A percentile compares a stretch with the other conserved stretches of the same genome.
Evolutionary conservation across 2,113 vertebrate species (phyloP).

Genomic region (Acrocephalus kingi): DNA sequence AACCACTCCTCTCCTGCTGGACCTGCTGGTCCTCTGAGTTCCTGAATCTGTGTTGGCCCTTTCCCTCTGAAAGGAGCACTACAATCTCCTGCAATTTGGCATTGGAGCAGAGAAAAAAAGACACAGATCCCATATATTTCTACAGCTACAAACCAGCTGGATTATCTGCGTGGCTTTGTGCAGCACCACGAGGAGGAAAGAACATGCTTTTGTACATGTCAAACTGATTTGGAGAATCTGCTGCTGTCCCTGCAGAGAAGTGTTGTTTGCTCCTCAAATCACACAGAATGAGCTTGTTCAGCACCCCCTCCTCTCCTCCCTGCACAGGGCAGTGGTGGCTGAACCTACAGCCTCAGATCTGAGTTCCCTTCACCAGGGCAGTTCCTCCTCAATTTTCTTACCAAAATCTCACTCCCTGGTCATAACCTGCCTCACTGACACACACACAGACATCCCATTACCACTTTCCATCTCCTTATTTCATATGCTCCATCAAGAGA

Average conservation of each 20-base stretch:
- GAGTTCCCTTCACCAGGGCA: not conserved
- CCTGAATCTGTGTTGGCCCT: too few species aligned
- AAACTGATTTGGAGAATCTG: not conserved
- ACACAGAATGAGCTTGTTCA: not conserved
- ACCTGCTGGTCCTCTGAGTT: not conserved
- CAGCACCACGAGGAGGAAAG: not conserved
- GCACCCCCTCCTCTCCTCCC: not conserved
- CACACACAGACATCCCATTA: not conserved
- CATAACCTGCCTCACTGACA: not conserved
- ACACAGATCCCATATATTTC: not conserved
- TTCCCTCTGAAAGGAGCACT: not conserved
- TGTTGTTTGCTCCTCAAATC: not conserved
- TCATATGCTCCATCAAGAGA: not conserved
- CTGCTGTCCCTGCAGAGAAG: not conserved
- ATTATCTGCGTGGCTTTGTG: not conserved
- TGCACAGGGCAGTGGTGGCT: not conserved
- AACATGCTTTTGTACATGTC: not conserved
- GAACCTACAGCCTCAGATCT: not conserved
- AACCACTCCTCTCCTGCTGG: not conserved
- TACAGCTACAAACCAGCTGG: not conserved
- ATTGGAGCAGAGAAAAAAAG: not conserved
- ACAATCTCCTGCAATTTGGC: not conserved
- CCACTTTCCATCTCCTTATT: not conserved
- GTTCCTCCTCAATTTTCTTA: not conserved
- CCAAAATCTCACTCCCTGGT: not conserved